Evolutionary conservation across 2,888 invertebrate species (phyloP).

Genomic region (Ormia ochracea): DNA sequence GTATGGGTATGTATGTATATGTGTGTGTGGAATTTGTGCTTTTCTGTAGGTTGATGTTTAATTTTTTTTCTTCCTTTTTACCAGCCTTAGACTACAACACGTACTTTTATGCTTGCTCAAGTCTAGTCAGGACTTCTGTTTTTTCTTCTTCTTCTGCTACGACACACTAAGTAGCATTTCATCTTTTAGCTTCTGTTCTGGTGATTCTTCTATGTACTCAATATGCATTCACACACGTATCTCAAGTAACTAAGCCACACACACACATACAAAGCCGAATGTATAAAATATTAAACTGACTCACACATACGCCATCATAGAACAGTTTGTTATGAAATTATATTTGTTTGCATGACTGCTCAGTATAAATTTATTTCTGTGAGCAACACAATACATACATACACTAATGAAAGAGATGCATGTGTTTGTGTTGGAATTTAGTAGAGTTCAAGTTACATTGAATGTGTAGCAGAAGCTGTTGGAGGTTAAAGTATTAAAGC

Average conservation of each 20-base stretch:
- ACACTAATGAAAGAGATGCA: background rate
- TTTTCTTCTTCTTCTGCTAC: background rate
- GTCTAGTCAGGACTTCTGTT: slow-evolving; percentile 57
- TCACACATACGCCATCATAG: slow-evolving; percentile 39
- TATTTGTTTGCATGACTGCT: slow-evolving; percentile 62
- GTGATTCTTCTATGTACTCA: background rate
- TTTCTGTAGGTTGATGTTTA: background rate
- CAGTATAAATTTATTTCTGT: slow-evolving; percentile 34
- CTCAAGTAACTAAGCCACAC: background rate
- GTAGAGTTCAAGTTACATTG: slow-evolving; percentile 19
- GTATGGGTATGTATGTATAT: background rate
- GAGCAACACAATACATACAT: background rate
- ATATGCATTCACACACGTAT: background rate
- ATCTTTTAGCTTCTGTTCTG: slow-evolving; percentile 39
- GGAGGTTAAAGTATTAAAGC: slow-evolving; percentile 58
- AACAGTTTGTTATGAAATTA: slow-evolving; percentile 62
- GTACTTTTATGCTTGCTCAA: slow-evolving; percentile 61
- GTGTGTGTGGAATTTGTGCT: background rate
- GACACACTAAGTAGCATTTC: slow-evolving; percentile 50
- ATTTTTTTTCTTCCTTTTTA: slow-evolving; percentile 14
- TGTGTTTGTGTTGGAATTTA: background rate
- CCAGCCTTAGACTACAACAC: slow-evolving; percentile 52
- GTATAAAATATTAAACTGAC: background rate
- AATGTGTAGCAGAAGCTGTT: slow-evolving; percentile 6
- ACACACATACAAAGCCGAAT: background rate